These are phyloP conservation scores for Denticeps clupeoides DNA, from an alignment of 2,797 vertebrate genomes.

Conservation along the genomic window DNA sequence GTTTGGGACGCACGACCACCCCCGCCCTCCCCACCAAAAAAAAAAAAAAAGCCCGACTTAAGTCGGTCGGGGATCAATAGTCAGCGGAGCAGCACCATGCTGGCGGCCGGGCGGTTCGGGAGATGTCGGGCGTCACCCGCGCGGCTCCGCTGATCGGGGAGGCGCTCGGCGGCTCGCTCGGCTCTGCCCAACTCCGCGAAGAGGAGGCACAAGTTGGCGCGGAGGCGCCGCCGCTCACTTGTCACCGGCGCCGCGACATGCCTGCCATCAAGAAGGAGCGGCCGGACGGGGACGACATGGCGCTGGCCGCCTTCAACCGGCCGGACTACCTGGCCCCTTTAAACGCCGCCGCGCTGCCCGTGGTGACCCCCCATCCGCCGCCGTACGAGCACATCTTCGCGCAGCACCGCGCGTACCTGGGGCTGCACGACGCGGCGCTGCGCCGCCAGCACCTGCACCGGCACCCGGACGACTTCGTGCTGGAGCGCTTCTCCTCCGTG, in stretches of 20 bases:
- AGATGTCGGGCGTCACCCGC: conserved; percentile 69
- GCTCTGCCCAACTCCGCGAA: conserved; percentile 50
- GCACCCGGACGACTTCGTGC: conserved; percentile 79
- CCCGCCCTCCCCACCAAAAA: too few relatives aligned
- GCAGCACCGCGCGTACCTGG: conserved; percentile 78
- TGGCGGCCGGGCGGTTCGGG: conserved; percentile 57
- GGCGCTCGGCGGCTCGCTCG: conserved; percentile 53
- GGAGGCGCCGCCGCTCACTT: conserved; percentile 51
- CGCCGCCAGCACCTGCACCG: conserved; percentile 73
- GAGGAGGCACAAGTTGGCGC: conserved; percentile 56
- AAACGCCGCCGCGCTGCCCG: conserved; percentile 73
- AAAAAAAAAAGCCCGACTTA: conserved; percentile 22
- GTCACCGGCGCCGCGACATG: conserved; percentile 70
- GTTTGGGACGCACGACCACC: too few relatives aligned
- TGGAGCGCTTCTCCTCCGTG: conserved; percentile 83
- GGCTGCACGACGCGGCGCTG: conserved; percentile 67
- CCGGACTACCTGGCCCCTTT: conserved; percentile 85
- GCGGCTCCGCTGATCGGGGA: conserved; percentile 68
- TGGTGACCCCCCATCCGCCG: conserved; percentile 80
- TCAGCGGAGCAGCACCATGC: conserved; percentile 58
- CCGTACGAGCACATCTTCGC: conserved; percentile 78
- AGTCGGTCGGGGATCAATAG: conserved; percentile 49
- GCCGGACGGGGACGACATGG: conserved; percentile 84
- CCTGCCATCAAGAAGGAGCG: conserved; percentile 95
- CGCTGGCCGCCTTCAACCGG: conserved; percentile 81